Conservation (phyloP, 2,113 vertebrate species). For the Holacanthus passer region DNA sequence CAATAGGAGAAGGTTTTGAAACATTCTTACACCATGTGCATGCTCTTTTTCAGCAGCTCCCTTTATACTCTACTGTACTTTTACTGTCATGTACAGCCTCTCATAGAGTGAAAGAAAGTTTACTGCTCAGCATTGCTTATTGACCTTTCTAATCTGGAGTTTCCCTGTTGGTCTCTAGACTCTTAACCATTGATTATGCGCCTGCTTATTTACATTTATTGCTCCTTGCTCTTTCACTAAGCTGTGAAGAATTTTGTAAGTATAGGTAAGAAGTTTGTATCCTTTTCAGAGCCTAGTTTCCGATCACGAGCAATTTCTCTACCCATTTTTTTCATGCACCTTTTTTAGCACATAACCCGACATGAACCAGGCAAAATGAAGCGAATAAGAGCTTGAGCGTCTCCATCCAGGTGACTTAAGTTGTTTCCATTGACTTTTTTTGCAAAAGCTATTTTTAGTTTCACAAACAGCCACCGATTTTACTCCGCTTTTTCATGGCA, state of each 20-base stretch:
- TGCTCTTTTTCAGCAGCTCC: constrained; percentile 54
- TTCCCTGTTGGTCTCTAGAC: neutral
- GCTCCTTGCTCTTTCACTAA: neutral
- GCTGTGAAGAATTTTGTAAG: neutral
- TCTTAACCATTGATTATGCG: neutral
- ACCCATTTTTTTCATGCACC: neutral
- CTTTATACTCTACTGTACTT: neutral
- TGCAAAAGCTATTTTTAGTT: neutral
- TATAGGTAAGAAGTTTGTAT: neutral
- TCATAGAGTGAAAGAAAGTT: too few relatives aligned
- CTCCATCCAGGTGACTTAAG: constrained; percentile 10
- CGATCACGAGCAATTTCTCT: neutral
- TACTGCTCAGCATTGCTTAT: constrained; percentile 11
- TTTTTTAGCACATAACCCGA: constrained; percentile 7
- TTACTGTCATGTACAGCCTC: neutral
- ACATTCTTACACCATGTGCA: constrained; percentile 21
- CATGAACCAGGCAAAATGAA: neutral
- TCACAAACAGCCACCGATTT: constrained; percentile 24
- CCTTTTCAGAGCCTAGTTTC: neutral
- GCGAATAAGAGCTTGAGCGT: neutral
- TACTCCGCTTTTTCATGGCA: constrained; percentile 17
- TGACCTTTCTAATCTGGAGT: constrained; percentile 11
- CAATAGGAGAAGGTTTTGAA: constrained; percentile 28
- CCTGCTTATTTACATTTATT: neutral
- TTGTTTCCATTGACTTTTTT: neutral